Percentiles rank a stretch among this genome's conserved stretches.
These are phyloP conservation scores for Brienomyrus brachyistius DNA, from an alignment of 2,113 vertebrate genomes.

Conservation along the genomic window DNA sequence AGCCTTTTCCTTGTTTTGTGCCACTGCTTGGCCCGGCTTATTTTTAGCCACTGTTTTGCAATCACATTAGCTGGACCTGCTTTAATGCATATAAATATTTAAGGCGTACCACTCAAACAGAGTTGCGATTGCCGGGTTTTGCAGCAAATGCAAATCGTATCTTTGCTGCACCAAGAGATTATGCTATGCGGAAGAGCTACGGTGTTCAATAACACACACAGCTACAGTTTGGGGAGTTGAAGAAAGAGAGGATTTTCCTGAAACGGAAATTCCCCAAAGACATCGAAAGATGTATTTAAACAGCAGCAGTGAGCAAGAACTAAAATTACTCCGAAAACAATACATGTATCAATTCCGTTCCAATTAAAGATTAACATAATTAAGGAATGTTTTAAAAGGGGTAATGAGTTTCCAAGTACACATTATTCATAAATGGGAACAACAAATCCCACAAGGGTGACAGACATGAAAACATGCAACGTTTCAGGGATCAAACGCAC, in stretches of 20 bases:
- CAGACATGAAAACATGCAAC: neutral
- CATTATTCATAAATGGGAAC: neutral
- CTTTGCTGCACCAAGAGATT: neutral
- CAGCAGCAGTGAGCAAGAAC: neutral
- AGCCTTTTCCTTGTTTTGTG: neutral
- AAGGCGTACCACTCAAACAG: neutral
- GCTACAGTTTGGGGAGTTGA: neutral
- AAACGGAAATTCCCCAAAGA: neutral
- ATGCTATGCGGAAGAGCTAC: neutral
- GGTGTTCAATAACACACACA: neutral
- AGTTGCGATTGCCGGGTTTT: neutral
- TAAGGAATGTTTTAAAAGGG: neutral
- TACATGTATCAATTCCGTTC: neutral
- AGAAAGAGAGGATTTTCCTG: neutral
- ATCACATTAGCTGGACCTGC: neutral
- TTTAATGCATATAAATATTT: neutral
- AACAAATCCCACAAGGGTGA: neutral
- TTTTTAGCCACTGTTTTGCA: neutral
- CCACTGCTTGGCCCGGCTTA: neutral
- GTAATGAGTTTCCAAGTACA: neutral
- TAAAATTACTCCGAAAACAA: neutral
- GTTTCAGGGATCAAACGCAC: neutral
- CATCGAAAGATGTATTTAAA: neutral
- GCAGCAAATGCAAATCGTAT: neutral
- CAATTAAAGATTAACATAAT: conserved; percentile 1